Percentiles rank a stretch among this genome's conserved stretches.
Conservation (phyloP, 2,888 invertebrate species). For the Cepaea hortensis region DNA sequence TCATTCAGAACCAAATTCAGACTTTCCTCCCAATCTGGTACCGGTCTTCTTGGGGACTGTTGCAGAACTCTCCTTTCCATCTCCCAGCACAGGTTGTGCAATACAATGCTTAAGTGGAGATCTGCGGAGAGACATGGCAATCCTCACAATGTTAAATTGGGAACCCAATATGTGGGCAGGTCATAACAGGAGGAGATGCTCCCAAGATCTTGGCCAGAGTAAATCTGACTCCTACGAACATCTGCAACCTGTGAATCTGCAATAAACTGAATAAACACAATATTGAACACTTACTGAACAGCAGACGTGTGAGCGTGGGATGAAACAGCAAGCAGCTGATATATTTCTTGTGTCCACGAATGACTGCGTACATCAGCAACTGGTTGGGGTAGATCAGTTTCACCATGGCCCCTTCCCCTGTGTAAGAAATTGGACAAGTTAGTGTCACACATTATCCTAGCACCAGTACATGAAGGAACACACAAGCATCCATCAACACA, state of each 20-base stretch:
- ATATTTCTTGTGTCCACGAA: constrained; percentile 68
- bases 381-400: constrained; percentile 73
- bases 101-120: too few species aligned
- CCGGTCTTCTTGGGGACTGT: too few species aligned
- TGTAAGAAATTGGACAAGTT: constrained; percentile 14
- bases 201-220: too few species aligned
- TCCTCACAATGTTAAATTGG: too few species aligned
- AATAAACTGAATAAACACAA: not conserved
- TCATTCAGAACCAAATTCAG: too few species aligned
- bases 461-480: not conserved
- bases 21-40: too few species aligned
- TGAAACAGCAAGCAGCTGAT: constrained; percentile 74
- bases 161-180: too few species aligned
- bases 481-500: too few species aligned
- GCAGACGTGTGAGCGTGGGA: constrained; percentile 67
- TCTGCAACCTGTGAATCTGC: not conserved
- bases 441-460: not conserved
- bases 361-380: constrained; percentile 71
- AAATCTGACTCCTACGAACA: not conserved
- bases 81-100: too few species aligned
- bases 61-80: too few species aligned
- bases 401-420: constrained; percentile 69
- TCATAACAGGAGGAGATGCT: too few species aligned
- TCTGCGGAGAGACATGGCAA: too few species aligned
- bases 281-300: constrained; percentile 73